These are phyloP conservation scores for Botia almorhae DNA, from an alignment of 2,797 vertebrate species.

Conservation along the genomic window DNA sequence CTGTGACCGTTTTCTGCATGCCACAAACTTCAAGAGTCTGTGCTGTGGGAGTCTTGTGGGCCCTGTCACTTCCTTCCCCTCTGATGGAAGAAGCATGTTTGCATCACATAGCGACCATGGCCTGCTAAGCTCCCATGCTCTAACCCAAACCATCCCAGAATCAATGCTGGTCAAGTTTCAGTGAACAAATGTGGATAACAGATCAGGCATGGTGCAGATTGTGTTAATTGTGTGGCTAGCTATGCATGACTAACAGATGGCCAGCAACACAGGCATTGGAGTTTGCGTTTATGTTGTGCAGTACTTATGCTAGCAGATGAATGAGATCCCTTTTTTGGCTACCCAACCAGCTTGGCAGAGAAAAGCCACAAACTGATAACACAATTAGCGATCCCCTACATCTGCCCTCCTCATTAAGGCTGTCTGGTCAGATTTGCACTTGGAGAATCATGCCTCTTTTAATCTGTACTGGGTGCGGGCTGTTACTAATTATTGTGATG, in stretches of 20 bases:
- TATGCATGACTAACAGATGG: background rate
- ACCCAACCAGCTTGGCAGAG: conserved; percentile 25
- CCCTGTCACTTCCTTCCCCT: conserved; percentile 63
- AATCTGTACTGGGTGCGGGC: conserved; percentile 32
- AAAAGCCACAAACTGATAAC: conserved; percentile 36
- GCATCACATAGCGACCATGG: conserved; percentile 58
- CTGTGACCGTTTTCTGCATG: conserved; percentile 56
- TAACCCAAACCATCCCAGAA: conserved; percentile 28
- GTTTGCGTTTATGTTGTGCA: background rate
- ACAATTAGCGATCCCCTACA: conserved; percentile 41
- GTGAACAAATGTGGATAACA: background rate
- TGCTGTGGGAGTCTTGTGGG: conserved; percentile 63
- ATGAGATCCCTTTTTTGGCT: conserved; percentile 15
- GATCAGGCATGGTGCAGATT: conserved; percentile 9
- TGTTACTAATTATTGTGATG: conserved; percentile 26
- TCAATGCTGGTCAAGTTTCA: conserved; percentile 27
- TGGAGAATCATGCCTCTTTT: background rate
- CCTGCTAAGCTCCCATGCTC: background rate
- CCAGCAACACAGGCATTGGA: background rate
- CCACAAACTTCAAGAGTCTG: conserved; percentile 63
- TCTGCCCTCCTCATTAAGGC: conserved; percentile 41
- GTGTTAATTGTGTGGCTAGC: background rate
- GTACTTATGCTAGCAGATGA: background rate
- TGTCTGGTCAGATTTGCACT: conserved; percentile 32
- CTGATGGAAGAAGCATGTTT: conserved; percentile 63